Evolutionary conservation across 1,140 invertebrate species (phyloP), one percentile per base, ranked within the genome.

Genomic region (Drosophila miranda): DNA sequence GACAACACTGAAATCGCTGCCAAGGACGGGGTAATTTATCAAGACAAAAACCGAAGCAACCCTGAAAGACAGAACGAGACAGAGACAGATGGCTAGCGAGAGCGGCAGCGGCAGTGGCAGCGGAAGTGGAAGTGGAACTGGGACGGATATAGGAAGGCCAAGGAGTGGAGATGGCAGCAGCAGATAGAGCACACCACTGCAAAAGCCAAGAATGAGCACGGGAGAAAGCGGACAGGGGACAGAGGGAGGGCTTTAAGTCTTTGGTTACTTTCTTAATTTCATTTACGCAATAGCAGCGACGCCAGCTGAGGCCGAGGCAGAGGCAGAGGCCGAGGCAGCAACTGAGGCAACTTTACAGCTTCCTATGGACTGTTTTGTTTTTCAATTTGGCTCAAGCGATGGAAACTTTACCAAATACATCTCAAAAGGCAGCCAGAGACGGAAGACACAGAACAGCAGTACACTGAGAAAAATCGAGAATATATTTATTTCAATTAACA

Each of bases 251-350:
- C 81, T 84, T 76, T 69, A 71, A 80, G 73, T 86, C 82, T 86
- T 82, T 78, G 82, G 82, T 86, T 86, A 86, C 82, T 86, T 87
- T 86, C 82, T 86, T 86, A 86, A 86, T 86, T 86, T 86, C 82
- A 86, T 86, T 86, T 87, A 73, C 75, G 79, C 75, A 71, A 77
- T 59, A 58, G 67, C 77, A 61, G 71, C 64, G 61, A 71, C 75
- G 70, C 59, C 42, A 28, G 42, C 59, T 42, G 53, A 34, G 14
- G 3, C 23, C 30, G 4, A n/a, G 14, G 34, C 57, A 11, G 38
- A 43, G 34, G 38, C 67, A 59, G 54, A 46, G 45, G 44, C 21
- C 16, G 19, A 41, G 28, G 56, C 56, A 52, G 58, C 30, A 34
- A 2, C 30, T 34, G 30, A 34, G 58, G 73, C 73, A 86, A 86